Evolutionary conservation across 1,140 invertebrate species (phyloP).

Genomic region (Gryon sp.): DNA sequence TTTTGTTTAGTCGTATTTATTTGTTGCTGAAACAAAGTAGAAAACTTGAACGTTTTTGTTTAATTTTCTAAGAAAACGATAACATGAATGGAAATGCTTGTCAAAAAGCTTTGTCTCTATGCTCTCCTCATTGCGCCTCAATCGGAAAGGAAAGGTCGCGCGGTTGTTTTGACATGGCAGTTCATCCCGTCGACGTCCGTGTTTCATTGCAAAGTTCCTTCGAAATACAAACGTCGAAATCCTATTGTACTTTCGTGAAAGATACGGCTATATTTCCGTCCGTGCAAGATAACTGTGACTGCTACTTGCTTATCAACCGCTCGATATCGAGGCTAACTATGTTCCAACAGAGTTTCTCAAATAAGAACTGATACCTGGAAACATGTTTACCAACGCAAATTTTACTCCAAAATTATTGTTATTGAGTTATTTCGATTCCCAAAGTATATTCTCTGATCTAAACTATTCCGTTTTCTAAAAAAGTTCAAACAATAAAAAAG

Average conservation of each 20-base stretch:
- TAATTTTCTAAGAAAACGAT: too few species aligned
- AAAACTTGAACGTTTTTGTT: too few species aligned
- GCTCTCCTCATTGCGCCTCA: conserved; percentile 21
- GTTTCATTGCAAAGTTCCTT: conserved; percentile 28
- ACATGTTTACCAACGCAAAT: conserved; percentile 23
- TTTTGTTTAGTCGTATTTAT: too few species aligned
- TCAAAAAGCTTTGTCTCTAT: conserved; percentile 15
- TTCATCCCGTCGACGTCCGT: conserved; percentile 20
- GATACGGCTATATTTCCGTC: conserved; percentile 38
- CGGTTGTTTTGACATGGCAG: conserved; percentile 41
- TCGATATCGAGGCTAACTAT: conserved; percentile 55
- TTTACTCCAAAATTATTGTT: conserved; percentile 1
- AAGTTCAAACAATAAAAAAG: too few species aligned
- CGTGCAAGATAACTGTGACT: conserved; percentile 39
- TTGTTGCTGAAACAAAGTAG: too few species aligned
- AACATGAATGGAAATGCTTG: conserved; percentile 7
- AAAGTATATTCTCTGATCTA: too few species aligned
- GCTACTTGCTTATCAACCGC: conserved; percentile 50
- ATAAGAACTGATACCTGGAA: conserved; percentile 34
- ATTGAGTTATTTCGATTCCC: background rate
- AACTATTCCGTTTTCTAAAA: too few species aligned
- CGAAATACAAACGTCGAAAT: conserved; percentile 48
- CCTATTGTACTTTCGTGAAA: conserved; percentile 49
- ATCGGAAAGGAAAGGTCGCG: conserved; percentile 26
- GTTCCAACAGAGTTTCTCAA: conserved; percentile 45